These are phyloP conservation scores for Drosophila albomicans DNA, from an alignment of 1,140 invertebrate genomes.

Conservation along the genomic window DNA sequence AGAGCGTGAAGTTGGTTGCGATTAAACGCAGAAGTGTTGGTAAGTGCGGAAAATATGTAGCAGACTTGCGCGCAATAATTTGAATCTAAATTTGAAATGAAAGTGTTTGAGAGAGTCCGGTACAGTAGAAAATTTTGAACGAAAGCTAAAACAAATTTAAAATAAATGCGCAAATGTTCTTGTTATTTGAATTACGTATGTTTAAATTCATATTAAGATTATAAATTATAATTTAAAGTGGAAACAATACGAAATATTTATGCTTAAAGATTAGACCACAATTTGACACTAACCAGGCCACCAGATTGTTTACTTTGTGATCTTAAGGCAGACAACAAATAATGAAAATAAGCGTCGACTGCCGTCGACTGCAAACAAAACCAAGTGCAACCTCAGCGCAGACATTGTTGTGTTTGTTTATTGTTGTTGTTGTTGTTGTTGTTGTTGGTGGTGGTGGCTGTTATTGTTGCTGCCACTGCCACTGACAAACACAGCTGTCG, in stretches of 20 bases:
- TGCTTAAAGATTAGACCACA: no score
- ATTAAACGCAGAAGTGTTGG: constrained; percentile 6
- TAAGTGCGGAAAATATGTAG: fast-evolving
- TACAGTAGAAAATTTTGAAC: no score
- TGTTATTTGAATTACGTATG: no score
- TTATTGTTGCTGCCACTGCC: constrained; percentile 22
- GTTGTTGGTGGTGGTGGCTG: constrained; percentile 13
- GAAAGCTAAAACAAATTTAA: no score
- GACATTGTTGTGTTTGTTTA: constrained; percentile 31
- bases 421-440: constrained; percentile 11
- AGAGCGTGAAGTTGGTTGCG: neutral
- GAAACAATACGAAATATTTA: no score
- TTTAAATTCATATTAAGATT: no score
- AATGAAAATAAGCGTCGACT: constrained; percentile 44
- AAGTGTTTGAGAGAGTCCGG: neutral
- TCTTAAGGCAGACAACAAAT: constrained; percentile 47
- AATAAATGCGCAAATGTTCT: no score
- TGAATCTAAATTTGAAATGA: neutral
- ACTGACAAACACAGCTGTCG: constrained; percentile 79
- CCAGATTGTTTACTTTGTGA: constrained; percentile 17
- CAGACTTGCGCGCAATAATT: neutral
- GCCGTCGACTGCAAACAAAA: constrained; percentile 36
- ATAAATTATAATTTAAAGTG: no score
- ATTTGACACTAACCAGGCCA: neutral
- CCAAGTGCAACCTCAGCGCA: constrained; percentile 55